Evolutionary conservation across 2,797 vertebrate species (phyloP).

Genomic region (Potorous gilbertii): DNA sequence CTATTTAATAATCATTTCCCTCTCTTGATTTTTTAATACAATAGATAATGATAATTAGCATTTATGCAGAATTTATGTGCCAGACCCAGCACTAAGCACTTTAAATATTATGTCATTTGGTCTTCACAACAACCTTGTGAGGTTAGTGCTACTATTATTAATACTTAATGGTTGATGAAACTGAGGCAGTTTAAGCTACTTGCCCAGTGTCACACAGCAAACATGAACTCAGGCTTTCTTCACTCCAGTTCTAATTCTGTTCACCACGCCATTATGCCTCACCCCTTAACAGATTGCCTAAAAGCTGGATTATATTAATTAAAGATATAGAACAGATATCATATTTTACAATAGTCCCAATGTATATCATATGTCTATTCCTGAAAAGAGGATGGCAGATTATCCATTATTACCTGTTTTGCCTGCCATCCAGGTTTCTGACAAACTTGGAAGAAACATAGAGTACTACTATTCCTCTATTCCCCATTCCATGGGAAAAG

Average conservation of each 20-base stretch:
- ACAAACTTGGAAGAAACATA: neutral
- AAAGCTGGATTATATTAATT: neutral
- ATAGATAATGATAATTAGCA: too few species aligned
- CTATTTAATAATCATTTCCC: too few species aligned
- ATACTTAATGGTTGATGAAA: neutral
- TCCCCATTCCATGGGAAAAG: neutral
- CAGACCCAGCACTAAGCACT: too few species aligned
- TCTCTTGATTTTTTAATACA: too few species aligned
- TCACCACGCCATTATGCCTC: neutral
- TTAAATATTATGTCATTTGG: too few species aligned
- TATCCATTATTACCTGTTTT: neutral
- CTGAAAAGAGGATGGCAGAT: neutral
- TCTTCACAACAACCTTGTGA: too few species aligned
- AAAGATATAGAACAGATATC: neutral
- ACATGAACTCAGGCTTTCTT: neutral
- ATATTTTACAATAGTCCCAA: neutral
- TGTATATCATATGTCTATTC: neutral
- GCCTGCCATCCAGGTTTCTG: neutral
- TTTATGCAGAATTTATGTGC: too few species aligned
- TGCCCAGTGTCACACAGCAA: neutral
- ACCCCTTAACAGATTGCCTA: neutral
- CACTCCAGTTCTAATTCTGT: neutral
- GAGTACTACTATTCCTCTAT: neutral
- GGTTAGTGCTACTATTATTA: neutral
- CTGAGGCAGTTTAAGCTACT: neutral